phyloP scores from a whole-genome alignment of 1,140 invertebrate genomes.

The Odontomachus brunneus region DNA sequence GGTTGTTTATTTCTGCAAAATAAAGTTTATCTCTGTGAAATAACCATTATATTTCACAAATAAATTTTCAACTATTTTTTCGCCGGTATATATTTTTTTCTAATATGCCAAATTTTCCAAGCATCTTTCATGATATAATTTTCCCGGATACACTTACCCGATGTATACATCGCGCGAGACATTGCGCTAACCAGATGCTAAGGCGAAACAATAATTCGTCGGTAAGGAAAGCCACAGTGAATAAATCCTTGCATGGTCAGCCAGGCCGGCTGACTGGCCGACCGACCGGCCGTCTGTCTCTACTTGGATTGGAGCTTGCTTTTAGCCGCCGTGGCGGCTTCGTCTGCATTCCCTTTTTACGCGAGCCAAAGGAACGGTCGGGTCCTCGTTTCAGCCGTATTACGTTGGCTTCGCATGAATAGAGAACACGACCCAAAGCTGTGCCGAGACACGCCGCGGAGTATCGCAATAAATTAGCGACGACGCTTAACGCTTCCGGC shows the following conservation, averaged over 20 bases:
- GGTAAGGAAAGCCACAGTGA: slow-evolving; percentile 13
- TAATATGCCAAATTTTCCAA: too few species aligned
- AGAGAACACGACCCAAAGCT: slow-evolving; percentile 14
- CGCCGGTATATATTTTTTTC: too few species aligned
- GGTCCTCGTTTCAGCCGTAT: slow-evolving; percentile 6
- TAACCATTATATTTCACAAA: too few species aligned
- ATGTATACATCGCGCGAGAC: neutral
- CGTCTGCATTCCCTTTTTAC: slow-evolving; percentile 11
- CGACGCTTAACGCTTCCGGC: slow-evolving; percentile 24
- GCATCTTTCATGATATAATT: too few species aligned
- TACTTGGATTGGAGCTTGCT: slow-evolving; percentile 24
- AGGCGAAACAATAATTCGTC: slow-evolving; percentile 5
- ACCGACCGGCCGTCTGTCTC: too few species aligned
- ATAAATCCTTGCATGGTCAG: slow-evolving; percentile 54
- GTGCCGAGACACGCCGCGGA: slow-evolving; percentile 5
- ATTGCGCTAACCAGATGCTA: neutral
- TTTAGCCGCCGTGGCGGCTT: slow-evolving; percentile 39
- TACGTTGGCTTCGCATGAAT: slow-evolving; percentile 39
- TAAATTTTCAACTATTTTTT: too few species aligned
- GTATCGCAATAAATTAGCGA: slow-evolving; percentile 47
- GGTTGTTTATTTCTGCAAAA: too few species aligned
- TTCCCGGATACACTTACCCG: too few species aligned
- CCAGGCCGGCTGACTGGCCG: slow-evolving; percentile 4
- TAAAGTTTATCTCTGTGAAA: too few species aligned
- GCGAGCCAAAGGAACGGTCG: slow-evolving; percentile 33